Evolutionary conservation across 2,797 vertebrate species (phyloP).

Genomic region (Thunnus albacares): DNA sequence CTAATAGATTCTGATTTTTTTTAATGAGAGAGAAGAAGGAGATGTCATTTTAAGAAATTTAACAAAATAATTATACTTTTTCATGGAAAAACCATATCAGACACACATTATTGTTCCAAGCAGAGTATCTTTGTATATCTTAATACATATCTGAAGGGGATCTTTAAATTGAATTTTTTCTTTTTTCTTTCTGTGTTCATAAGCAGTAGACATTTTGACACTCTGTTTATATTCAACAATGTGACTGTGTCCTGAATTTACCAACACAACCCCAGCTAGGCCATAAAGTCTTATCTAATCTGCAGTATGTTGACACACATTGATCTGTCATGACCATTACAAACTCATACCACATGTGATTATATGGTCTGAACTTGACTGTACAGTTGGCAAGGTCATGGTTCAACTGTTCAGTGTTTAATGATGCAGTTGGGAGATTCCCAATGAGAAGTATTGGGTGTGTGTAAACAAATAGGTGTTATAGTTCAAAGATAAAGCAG

Average conservation of each 20-base stretch:
- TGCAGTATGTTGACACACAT: conserved; percentile 69
- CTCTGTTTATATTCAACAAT: not conserved
- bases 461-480: conserved; percentile 45
- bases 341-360: conserved; percentile 14
- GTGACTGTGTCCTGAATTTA: conserved; percentile 10
- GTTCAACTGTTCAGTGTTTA: conserved; percentile 37
- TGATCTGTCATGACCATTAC: conserved; percentile 46
- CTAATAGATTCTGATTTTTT: no score
- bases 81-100: no score
- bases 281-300: conserved; percentile 75
- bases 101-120: no score
- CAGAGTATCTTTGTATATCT: no score
- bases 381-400: conserved; percentile 48
- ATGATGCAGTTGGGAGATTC: not conserved
- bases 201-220: not conserved
- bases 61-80: no score
- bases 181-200: not conserved
- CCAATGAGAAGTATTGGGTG: not conserved
- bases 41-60: no score
- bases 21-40: no score
- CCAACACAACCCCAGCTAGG: not conserved
- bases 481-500: conserved; percentile 17
- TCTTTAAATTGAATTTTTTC: no score
- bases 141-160: no score
- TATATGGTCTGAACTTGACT: conserved; percentile 59